Evolutionary conservation across 2,888 invertebrate species (phyloP).

Genomic region (Eupithecia dodoneata): DNA sequence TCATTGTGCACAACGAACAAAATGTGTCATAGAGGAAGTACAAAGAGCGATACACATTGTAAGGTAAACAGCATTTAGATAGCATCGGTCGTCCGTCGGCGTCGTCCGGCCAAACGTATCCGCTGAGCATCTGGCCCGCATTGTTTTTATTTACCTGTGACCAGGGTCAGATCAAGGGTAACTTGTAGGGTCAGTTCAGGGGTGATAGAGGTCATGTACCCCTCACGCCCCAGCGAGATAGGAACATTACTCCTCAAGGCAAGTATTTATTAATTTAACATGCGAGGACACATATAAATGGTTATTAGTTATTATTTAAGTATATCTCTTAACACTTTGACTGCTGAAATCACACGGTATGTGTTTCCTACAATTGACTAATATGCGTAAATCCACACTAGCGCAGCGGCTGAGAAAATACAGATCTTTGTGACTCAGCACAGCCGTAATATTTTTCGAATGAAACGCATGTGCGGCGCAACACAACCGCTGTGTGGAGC

Average conservation of each 20-base stretch:
- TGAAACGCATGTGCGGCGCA: too few species aligned
- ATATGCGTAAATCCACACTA: too few species aligned
- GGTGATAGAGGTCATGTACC: neutral
- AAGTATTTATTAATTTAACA: neutral
- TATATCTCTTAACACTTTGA: too few species aligned
- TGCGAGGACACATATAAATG: too few species aligned
- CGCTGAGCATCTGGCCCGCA: slow-evolving; percentile 11
- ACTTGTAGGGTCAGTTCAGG: neutral
- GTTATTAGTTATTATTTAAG: too few species aligned
- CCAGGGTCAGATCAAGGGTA: slow-evolving; percentile 4
- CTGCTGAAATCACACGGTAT: too few species aligned
- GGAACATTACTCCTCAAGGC: neutral
- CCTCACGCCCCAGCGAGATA: neutral
- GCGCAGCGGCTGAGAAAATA: too few species aligned
- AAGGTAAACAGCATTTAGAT: slow-evolving; percentile 12
- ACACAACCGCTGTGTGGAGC: too few species aligned
- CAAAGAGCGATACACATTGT: slow-evolving; percentile 12
- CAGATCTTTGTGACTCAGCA: too few species aligned
- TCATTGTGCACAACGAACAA: neutral
- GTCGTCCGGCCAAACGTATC: slow-evolving; percentile 11
- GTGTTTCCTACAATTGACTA: too few species aligned
- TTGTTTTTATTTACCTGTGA: slow-evolving; percentile 9
- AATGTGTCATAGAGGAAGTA: slow-evolving; percentile 14
- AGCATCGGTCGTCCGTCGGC: slow-evolving; percentile 11
- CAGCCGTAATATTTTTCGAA: too few species aligned